phyloP scores from a whole-genome alignment of 1,140 invertebrate genomes.

The Zaprionus ghesquierei region DNA sequence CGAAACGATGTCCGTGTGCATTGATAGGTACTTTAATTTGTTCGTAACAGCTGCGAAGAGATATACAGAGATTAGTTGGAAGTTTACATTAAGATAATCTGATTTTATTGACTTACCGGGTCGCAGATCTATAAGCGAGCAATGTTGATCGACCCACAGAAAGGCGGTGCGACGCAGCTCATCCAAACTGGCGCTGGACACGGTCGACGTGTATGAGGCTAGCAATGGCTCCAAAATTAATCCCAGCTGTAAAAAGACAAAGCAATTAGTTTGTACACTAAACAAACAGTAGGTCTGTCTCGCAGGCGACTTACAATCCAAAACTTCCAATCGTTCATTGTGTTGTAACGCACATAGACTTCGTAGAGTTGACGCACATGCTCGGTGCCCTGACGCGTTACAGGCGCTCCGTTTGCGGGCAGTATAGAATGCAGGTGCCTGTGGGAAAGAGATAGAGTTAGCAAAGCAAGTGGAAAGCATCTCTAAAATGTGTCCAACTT shows the following conservation, averaged over 20 bases:
- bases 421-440: constrained; percentile 96
- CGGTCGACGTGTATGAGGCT: constrained; percentile 94
- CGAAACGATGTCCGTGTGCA: constrained; percentile 95
- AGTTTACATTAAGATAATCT: background rate
- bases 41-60: constrained; percentile 92
- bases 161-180: constrained; percentile 96
- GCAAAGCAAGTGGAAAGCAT: background rate
- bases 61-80: background rate
- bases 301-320: constrained; percentile 91
- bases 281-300: background rate
- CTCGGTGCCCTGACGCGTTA: constrained; percentile 93
- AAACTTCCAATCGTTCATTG: constrained; percentile 97
- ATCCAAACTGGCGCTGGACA: constrained; percentile 94
- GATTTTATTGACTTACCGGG: constrained; percentile 87
- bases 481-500: background rate
- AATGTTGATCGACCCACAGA: constrained; percentile 97
- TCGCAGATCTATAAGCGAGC: constrained; percentile 95
- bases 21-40: constrained; percentile 94
- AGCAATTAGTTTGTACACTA: background rate
- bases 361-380: constrained; percentile 98
- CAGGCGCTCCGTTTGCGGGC: constrained; percentile 96
- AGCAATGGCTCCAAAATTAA: constrained; percentile 93
- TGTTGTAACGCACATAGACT: constrained; percentile 93
- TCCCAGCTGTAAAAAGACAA: constrained; percentile 89
- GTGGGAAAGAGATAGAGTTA: background rate